phyloP scores from a whole-genome alignment of 2,113 vertebrate species.

The Fulmarus glacialis region DNA sequence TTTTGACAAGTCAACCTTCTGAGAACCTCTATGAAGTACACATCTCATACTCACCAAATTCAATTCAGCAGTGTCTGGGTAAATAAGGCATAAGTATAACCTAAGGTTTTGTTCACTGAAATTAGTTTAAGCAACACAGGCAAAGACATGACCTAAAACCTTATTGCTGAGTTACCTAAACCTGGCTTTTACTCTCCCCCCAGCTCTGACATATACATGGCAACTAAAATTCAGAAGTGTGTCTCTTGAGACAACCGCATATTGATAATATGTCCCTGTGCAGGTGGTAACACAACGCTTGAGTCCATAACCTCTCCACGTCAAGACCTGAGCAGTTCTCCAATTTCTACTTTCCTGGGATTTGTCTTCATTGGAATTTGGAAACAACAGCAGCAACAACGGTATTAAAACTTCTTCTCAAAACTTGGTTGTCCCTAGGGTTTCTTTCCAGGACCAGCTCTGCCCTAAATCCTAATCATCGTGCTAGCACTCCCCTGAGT shows the following conservation, averaged over 20 bases:
- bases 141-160: background rate
- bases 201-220: background rate
- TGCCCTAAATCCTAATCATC: background rate
- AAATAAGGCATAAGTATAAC: background rate
- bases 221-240: background rate
- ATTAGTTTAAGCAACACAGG: background rate
- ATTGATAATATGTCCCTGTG: background rate
- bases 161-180: background rate
- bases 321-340: background rate
- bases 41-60: background rate
- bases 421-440: background rate
- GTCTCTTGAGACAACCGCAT: background rate
- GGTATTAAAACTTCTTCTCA: background rate
- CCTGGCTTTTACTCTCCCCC: background rate
- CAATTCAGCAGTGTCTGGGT: background rate
- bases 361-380: background rate
- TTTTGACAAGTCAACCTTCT: background rate
- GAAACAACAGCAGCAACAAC: background rate
- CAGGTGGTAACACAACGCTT: background rate
- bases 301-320: background rate
- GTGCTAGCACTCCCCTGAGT: background rate
- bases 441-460: background rate
- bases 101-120: background rate
- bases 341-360: background rate
- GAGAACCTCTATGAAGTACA: background rate